These are phyloP conservation scores for Carabus problematicus DNA, from an alignment of 2,888 invertebrate genomes.

Conservation along the genomic window DNA sequence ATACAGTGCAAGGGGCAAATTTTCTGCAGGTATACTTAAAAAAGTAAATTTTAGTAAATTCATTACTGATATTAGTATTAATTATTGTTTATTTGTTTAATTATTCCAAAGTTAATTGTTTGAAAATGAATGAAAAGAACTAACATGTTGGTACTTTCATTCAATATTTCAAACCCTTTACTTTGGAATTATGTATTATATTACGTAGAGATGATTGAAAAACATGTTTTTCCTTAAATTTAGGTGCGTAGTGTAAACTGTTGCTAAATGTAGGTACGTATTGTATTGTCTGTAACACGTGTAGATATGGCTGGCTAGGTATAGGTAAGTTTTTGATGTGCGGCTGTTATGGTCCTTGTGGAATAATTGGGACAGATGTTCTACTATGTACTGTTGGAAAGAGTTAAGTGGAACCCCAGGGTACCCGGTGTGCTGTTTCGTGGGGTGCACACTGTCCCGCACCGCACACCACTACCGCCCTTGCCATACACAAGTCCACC, in stretches of 20 bases:
- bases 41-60: no score
- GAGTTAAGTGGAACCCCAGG: slow-evolving; percentile 23
- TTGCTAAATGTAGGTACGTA: not conserved
- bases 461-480: not conserved
- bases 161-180: not conserved
- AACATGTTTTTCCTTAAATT: not conserved
- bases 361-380: slow-evolving; percentile 39
- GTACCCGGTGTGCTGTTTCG: slow-evolving; percentile 9
- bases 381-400: slow-evolving; percentile 26
- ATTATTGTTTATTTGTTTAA: no score
- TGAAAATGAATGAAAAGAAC: no score
- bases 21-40: no score
- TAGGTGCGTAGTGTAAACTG: not conserved
- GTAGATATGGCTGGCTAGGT: not conserved
- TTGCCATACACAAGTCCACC: slow-evolving; percentile 10
- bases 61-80: no score
- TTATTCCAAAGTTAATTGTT: no score
- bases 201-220: slow-evolving; percentile 11
- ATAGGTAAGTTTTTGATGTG: not conserved
- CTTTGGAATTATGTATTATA: not conserved
- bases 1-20: no score
- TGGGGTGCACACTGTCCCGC: slow-evolving; percentile 13
- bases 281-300: not conserved
- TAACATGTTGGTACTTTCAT: not conserved
- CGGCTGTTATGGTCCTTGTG: slow-evolving; percentile 6